Conservation (phyloP, 2,113 vertebrate species). For the Equus przewalskii region DNA sequence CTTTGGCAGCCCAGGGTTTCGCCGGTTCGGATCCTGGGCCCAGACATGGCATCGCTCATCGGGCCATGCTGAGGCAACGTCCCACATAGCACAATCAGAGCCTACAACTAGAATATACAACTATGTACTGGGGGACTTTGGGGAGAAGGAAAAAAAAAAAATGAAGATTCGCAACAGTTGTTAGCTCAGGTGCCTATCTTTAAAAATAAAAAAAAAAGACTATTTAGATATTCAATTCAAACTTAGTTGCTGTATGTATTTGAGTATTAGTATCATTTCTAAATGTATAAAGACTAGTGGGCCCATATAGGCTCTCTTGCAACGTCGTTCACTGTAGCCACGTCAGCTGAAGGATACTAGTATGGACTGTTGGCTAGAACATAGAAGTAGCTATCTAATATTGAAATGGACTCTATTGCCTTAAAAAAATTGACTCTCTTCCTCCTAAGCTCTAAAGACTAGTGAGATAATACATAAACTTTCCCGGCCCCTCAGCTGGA, state of each 20-base stretch:
- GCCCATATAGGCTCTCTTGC: background rate
- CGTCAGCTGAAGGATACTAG: background rate
- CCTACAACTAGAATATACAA: too few species aligned
- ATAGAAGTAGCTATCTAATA: background rate
- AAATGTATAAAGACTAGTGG: background rate
- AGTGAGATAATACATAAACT: background rate
- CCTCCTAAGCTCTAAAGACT: background rate
- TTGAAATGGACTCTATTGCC: background rate
- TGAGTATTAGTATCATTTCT: background rate
- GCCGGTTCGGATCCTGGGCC: too few species aligned
- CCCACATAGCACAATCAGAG: too few species aligned
- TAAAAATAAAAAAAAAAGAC: background rate
- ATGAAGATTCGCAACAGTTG: too few species aligned
- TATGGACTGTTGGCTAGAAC: background rate
- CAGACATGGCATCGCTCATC: too few species aligned
- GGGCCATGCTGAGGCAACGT: too few species aligned
- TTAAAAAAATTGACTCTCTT: background rate
- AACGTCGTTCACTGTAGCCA: background rate
- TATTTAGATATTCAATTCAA: background rate
- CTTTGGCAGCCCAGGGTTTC: too few species aligned
- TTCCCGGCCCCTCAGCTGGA: background rate
- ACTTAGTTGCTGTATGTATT: background rate
- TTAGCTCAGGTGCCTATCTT: too few species aligned
- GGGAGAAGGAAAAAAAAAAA: too few species aligned
- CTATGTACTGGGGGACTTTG: too few species aligned